Evolutionary conservation across 2,888 invertebrate genomes (phyloP).

Genomic region (Meloe dianella): DNA sequence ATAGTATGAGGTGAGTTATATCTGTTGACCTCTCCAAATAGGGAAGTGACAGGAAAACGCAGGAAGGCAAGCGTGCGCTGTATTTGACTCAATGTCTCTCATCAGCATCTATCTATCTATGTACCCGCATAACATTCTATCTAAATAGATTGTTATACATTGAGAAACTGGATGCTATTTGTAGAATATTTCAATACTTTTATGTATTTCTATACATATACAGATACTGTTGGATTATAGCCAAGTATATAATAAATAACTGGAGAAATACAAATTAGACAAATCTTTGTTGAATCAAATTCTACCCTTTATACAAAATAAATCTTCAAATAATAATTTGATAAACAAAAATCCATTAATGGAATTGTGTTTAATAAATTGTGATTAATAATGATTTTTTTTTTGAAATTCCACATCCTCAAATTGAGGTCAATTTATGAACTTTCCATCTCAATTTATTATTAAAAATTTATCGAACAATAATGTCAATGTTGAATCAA

Average conservation of each 20-base stretch:
- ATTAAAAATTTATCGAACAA: neutral
- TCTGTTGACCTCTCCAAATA: constrained; percentile 2
- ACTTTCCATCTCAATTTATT: neutral
- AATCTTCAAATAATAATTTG: neutral
- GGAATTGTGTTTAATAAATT: neutral
- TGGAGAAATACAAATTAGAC: neutral
- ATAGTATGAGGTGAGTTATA: neutral
- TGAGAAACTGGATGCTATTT: constrained; percentile 6
- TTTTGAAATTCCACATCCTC: neutral
- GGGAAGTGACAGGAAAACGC: neutral
- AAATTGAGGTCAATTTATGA: neutral
- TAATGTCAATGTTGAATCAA: constrained; percentile 3
- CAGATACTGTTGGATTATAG: neutral
- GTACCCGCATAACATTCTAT: neutral
- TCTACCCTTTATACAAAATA: neutral
- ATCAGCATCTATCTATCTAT: constrained; percentile 4
- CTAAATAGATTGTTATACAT: constrained; percentile 3
- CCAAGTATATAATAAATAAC: neutral
- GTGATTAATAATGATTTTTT: neutral
- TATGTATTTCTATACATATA: neutral
- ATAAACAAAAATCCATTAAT: neutral
- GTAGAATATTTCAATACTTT: neutral
- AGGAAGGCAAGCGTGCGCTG: neutral
- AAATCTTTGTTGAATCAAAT: too few species aligned
- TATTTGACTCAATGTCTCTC: neutral